These are phyloP conservation scores for Caenorhabditis inopinata DNA, from an alignment of 1,140 invertebrate genomes.

Conservation along the genomic window DNA sequence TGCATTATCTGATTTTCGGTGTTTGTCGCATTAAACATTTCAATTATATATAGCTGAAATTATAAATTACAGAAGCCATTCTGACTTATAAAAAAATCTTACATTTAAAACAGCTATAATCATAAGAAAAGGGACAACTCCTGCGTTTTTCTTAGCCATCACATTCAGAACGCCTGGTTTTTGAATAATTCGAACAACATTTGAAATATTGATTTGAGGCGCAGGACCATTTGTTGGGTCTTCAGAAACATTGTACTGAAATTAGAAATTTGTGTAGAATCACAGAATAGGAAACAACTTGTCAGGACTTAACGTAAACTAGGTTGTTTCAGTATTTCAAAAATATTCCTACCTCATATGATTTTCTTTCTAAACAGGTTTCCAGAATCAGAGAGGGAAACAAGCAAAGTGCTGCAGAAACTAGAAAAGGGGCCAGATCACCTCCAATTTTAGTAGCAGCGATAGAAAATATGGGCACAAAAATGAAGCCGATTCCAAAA, in stretches of 20 bases:
- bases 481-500: slow-evolving; percentile 50
- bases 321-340: too few relatives aligned
- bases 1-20: slow-evolving; percentile 44
- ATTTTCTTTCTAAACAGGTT: slow-evolving; percentile 30
- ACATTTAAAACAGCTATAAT: slow-evolving; percentile 46
- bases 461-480: slow-evolving; percentile 45
- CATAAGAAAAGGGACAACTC: slow-evolving; percentile 35
- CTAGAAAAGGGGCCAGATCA: slow-evolving; percentile 42
- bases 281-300: too few relatives aligned
- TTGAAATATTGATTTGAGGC: slow-evolving; percentile 30
- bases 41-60: slow-evolving; percentile 48
- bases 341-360: slow-evolving; percentile 45
- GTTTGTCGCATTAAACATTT: slow-evolving; percentile 35
- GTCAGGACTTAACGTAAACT: too few relatives aligned
- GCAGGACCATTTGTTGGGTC: background rate
- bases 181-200: slow-evolving; percentile 33
- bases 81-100: background rate
- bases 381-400: slow-evolving; percentile 37
- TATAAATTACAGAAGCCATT: background rate
- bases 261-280: too few relatives aligned
- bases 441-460: slow-evolving; percentile 33
- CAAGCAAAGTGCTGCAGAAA: slow-evolving; percentile 25
- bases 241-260: background rate
- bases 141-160: slow-evolving; percentile 44
- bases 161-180: slow-evolving; percentile 41